These are phyloP conservation scores for Sarcophaga peregrina DNA, from an alignment of 1,140 invertebrate genomes.

Conservation along the genomic window DNA sequence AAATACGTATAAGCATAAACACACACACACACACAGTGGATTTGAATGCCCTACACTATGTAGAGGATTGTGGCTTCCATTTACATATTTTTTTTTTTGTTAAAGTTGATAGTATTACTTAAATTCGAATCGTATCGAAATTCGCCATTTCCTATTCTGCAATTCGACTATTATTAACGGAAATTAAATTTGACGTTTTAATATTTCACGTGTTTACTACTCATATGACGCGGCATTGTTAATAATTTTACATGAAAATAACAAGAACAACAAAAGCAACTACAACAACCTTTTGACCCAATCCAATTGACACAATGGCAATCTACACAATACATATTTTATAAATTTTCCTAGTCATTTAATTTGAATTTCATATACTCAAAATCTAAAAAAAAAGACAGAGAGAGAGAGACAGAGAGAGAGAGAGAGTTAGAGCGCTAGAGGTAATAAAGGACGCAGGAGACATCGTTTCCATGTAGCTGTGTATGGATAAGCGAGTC, in stretches of 20 bases:
- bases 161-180: too few species aligned
- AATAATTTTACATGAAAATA: not conserved
- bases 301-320: constrained; percentile 17
- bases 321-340: not conserved
- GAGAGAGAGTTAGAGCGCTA: too few species aligned
- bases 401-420: too few species aligned
- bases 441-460: too few species aligned
- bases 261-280: not conserved
- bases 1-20: not conserved
- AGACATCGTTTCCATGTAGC: too few species aligned
- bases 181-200: constrained; percentile 39
- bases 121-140: too few species aligned
- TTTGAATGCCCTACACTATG: not conserved
- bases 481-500: not conserved
- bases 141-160: too few species aligned
- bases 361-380: not conserved
- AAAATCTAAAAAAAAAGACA: not conserved
- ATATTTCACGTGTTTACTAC: constrained; percentile 31
- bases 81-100: too few species aligned
- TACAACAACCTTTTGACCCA: not conserved
- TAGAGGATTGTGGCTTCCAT: too few species aligned
- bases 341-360: constrained; percentile 13
- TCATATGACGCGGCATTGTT: constrained; percentile 19
- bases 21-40: not conserved
- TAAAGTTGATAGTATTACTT: too few species aligned